phyloP scores from a whole-genome alignment of 2,113 vertebrate species.

The Elanoides forficatus region DNA sequence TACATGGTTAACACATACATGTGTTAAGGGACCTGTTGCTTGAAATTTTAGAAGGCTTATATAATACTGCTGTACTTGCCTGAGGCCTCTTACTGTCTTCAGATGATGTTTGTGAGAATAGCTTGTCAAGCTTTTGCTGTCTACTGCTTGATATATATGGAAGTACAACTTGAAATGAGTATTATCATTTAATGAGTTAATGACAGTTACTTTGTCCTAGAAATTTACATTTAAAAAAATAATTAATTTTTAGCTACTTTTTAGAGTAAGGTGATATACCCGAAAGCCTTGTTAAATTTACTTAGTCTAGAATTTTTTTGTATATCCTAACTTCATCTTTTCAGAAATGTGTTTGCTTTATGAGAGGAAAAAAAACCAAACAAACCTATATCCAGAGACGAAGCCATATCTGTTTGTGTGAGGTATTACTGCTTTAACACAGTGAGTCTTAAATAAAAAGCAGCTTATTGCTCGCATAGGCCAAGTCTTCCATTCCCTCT shows the following conservation, averaged over 20 bases:
- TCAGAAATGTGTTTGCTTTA: background rate
- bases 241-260: background rate
- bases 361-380: too few relatives aligned
- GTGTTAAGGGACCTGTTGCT: background rate
- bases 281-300: background rate
- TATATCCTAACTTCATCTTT: background rate
- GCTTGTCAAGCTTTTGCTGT: background rate
- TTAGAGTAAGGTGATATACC: background rate
- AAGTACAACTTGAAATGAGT: background rate
- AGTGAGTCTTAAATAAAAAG: background rate
- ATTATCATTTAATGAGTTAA: background rate
- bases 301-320: background rate
- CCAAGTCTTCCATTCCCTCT: background rate
- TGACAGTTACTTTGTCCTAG: background rate
- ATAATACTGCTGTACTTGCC: background rate
- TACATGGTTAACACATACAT: background rate
- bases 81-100: background rate
- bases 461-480: background rate
- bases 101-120: background rate
- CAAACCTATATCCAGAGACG: background rate
- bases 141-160: background rate
- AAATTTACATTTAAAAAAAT: background rate
- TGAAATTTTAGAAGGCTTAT: background rate
- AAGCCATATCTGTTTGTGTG: background rate
- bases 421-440: background rate